Conservation (phyloP, 53 echinoderm and acorn worm species). For the Echinarachnius parma region DNA sequence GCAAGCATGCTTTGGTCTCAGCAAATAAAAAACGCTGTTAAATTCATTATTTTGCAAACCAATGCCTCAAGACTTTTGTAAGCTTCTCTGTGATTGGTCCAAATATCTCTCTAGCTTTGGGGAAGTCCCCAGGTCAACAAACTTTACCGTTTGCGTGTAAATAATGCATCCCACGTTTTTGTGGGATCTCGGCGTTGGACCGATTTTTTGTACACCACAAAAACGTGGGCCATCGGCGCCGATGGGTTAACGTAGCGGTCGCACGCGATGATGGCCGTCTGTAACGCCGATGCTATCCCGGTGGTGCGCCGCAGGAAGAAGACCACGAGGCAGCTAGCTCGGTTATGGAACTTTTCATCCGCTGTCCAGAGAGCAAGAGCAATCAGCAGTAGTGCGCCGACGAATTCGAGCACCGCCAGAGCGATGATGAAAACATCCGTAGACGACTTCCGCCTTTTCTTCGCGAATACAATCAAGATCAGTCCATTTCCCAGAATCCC, state of each 20-base stretch:
- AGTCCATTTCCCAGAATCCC: slow-evolving; percentile 4
- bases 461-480: slow-evolving; percentile 2
- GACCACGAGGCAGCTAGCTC: neutral
- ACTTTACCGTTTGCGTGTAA: too few species aligned
- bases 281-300: neutral
- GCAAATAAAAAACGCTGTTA: too few species aligned
- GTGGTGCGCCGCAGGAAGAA: neutral
- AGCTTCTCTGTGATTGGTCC: too few species aligned
- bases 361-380: neutral
- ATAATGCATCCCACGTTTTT: too few species aligned
- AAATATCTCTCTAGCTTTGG: too few species aligned
- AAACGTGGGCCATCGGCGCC: too few species aligned
- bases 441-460: neutral
- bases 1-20: too few species aligned
- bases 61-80: too few species aligned
- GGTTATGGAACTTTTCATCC: neutral
- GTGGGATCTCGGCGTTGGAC: too few species aligned
- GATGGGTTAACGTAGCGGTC: slow-evolving; percentile 6
- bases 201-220: too few species aligned
- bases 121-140: too few species aligned
- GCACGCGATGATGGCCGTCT: slow-evolving; percentile 11
- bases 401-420: slow-evolving; percentile 5
- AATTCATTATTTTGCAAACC: too few species aligned
- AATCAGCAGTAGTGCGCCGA: neutral
- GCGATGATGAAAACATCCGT: slow-evolving; percentile 17